Conservation (phyloP, 2,113 vertebrate genomes). For the Tetrax tetrax region DNA sequence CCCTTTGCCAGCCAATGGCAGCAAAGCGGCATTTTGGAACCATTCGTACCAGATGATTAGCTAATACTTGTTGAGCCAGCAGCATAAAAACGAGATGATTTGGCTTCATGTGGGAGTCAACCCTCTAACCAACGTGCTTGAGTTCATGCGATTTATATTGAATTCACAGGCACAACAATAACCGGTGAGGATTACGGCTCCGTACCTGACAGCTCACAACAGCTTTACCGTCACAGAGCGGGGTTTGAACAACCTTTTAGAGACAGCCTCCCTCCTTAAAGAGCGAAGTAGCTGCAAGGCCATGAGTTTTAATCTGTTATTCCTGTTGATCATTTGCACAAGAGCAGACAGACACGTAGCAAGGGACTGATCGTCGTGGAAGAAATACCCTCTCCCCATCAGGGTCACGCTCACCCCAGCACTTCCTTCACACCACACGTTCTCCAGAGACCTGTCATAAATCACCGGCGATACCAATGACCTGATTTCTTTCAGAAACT, state of each 20-base stretch:
- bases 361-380: background rate
- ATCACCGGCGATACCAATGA: background rate
- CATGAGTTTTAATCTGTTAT: background rate
- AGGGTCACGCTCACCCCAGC: fast-evolving
- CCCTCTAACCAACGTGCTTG: background rate
- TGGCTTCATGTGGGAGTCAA: background rate
- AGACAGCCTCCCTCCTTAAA: background rate
- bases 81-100: background rate
- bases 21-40: background rate
- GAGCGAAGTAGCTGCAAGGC: background rate
- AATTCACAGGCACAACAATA: background rate
- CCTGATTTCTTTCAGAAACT: background rate
- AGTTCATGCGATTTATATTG: background rate
- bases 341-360: background rate
- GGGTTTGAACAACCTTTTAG: background rate
- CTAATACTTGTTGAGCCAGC: background rate
- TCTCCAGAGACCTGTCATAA: background rate
- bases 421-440: fast-evolving
- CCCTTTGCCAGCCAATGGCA: background rate
- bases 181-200: background rate
- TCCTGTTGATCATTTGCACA: background rate
- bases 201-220: background rate
- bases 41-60: background rate
- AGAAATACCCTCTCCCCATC: fast-evolving
- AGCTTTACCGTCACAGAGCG: background rate